phyloP scores from a whole-genome alignment of 2,888 invertebrate species.

The Thalpophila matura region DNA sequence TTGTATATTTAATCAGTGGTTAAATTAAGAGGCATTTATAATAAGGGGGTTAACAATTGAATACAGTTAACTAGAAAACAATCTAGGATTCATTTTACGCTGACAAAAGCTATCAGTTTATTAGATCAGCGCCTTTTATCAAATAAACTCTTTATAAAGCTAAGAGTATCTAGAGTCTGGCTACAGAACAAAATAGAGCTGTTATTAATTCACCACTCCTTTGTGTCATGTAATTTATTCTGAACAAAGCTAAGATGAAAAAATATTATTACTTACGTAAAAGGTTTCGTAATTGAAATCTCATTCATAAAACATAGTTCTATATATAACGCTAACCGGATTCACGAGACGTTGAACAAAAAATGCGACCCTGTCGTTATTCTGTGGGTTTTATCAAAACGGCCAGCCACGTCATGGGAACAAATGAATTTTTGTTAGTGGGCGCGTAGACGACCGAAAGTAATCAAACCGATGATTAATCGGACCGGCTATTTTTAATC shows the following conservation, averaged over 20 bases:
- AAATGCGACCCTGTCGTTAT: neutral
- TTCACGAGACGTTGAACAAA: slow-evolving; percentile 5
- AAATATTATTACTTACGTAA: neutral
- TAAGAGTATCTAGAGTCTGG: no score
- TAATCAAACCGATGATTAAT: neutral
- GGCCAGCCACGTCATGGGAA: neutral
- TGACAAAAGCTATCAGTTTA: no score
- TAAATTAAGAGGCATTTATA: no score
- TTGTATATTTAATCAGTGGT: no score
- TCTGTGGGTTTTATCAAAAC: slow-evolving; percentile 9
- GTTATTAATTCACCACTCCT: neutral
- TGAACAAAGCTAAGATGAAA: neutral
- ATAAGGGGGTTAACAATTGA: neutral
- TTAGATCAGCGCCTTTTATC: no score
- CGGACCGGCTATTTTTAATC: neutral
- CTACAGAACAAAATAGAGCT: no score
- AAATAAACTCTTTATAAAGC: no score
- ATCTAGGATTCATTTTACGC: no score
- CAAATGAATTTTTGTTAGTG: slow-evolving; percentile 19
- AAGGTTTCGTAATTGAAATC: slow-evolving; percentile 10
- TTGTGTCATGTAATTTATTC: neutral
- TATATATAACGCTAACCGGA: neutral
- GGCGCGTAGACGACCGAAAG: neutral
- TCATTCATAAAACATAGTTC: slow-evolving; percentile 5
- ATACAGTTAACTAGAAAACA: no score